Conservation (phyloP, 2,888 invertebrate species). For the Stenurella melanura region DNA sequence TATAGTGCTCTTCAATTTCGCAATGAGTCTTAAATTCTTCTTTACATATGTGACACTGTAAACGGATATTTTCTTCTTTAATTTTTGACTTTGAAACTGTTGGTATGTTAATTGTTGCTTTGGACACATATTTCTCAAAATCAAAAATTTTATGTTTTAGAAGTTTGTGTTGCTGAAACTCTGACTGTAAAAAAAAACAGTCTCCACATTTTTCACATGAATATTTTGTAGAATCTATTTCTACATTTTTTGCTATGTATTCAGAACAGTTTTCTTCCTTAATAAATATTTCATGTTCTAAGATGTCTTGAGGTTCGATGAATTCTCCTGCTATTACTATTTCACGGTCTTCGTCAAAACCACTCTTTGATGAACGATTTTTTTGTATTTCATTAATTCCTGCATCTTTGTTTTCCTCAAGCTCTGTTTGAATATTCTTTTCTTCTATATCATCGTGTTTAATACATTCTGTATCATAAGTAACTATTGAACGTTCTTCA, state of each 20-base stretch:
- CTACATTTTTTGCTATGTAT: background rate
- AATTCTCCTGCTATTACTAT: conserved; percentile 8
- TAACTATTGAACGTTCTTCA: background rate
- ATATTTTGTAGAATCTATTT: conserved; percentile 21
- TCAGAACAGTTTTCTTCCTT: background rate
- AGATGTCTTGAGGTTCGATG: conserved; percentile 8
- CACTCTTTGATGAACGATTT: background rate
- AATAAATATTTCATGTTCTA: background rate
- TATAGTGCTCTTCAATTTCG: conserved; percentile 41
- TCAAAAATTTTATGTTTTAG: conserved; percentile 11
- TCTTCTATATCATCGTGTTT: background rate
- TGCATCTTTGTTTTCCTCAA: background rate
- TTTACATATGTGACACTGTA: conserved; percentile 26
- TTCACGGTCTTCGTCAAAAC: background rate
- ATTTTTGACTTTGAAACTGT: conserved; percentile 8
- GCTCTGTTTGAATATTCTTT: background rate
- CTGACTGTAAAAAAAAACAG: conserved; percentile 14
- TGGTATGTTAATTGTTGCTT: background rate
- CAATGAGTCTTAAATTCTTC: conserved; percentile 27
- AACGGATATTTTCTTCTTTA: background rate
- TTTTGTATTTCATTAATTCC: background rate
- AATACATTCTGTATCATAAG: background rate
- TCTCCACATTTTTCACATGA: conserved; percentile 16
- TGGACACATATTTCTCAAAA: background rate
- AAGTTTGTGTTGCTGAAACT: conserved; percentile 21